Percentiles rank a stretch among this genome's conserved stretches.
Conservation (phyloP, 2,797 vertebrate genomes). For the Dallia pectoralis region DNA sequence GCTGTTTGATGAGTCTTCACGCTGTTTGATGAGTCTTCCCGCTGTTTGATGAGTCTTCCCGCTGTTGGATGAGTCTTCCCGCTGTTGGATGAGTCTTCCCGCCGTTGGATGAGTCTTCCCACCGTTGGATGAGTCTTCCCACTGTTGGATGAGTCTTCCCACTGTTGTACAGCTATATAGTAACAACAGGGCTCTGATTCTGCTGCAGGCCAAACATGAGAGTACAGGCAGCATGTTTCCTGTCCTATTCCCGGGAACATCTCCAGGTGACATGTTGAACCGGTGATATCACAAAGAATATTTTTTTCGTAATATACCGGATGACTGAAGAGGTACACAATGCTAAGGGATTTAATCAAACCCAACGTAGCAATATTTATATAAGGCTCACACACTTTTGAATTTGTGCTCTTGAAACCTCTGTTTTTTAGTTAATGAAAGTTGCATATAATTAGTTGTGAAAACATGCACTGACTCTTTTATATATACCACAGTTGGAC, state of each 20-base stretch:
- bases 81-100: no score
- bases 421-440: not conserved
- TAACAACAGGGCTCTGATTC: not conserved
- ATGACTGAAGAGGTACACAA: not conserved
- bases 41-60: no score
- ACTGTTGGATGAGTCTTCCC: no score
- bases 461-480: not conserved
- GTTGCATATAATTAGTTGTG: not conserved
- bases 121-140: no score
- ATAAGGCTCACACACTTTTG: no score
- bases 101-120: no score
- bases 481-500: not conserved
- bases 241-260: not conserved
- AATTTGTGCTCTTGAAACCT: not conserved
- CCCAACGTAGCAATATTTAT: no score
- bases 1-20: no score
- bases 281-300: slow-evolving; percentile 3
- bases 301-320: not conserved
- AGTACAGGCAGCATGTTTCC: not conserved
- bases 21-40: no score
- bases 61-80: no score
- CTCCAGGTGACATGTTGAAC: not conserved
- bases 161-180: not conserved
- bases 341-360: not conserved
- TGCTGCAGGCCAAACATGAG: not conserved